phyloP scores from a whole-genome alignment of 2,888 invertebrate genomes.

The Tillus elongatus region DNA sequence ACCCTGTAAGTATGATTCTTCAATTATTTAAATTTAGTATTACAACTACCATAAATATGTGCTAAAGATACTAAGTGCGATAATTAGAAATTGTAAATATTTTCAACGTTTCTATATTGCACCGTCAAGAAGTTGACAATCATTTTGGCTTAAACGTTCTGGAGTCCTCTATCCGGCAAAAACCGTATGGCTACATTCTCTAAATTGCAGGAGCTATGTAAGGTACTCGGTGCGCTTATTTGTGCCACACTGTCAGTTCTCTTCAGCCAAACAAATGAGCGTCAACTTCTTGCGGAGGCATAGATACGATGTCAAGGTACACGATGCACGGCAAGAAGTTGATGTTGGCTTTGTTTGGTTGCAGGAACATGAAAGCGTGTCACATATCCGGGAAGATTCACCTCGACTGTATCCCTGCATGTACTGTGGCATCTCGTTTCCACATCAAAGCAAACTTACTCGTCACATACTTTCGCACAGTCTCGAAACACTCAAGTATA shows the following conservation, averaged over 20 bases:
- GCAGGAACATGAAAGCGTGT: constrained; percentile 74
- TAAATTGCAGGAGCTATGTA: neutral
- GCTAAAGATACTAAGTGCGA: no score
- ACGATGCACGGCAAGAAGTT: constrained; percentile 69
- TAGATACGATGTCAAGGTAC: constrained; percentile 3
- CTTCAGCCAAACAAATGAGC: constrained; percentile 69
- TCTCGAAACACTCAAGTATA: constrained; percentile 78
- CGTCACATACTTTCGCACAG: constrained; percentile 83
- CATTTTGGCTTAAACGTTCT: constrained; percentile 72
- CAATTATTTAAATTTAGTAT: constrained; percentile 13
- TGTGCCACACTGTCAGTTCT: constrained; percentile 30
- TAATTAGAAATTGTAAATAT: no score
- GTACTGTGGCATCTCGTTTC: constrained; percentile 83
- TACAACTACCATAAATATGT: no score
- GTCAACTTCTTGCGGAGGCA: constrained; percentile 69
- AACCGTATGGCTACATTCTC: no score
- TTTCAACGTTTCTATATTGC: constrained; percentile 24
- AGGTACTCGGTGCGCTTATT: constrained; percentile 17
- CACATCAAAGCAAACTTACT: constrained; percentile 85
- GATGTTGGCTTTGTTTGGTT: constrained; percentile 79
- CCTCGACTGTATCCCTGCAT: constrained; percentile 68
- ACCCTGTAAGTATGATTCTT: constrained; percentile 59
- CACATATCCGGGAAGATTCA: constrained; percentile 36
- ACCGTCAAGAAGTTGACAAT: constrained; percentile 92
- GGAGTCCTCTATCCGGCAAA: neutral